Conservation (phyloP, 2,113 vertebrate genomes). For the Spilogale gracilis region DNA sequence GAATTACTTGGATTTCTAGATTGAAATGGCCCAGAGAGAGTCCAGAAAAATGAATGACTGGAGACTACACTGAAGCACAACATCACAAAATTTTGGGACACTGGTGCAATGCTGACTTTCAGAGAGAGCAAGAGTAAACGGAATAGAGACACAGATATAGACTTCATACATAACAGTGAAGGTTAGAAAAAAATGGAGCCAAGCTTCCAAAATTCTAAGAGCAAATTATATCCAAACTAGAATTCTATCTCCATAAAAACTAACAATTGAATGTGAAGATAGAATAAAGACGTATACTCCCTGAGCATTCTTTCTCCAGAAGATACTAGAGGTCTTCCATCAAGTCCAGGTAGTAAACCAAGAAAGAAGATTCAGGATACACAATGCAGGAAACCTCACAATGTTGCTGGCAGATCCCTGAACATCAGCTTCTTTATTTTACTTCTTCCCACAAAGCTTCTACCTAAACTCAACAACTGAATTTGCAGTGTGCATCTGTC, state of each 20-base stretch:
- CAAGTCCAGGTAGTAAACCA: not conserved
- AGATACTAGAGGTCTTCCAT: not conserved
- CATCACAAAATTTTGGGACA: not conserved
- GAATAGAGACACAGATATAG: not conserved
- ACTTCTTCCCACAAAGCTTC: not conserved
- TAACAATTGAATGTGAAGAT: not conserved
- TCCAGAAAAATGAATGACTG: not conserved
- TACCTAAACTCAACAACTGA: not conserved
- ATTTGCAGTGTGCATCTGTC: not conserved
- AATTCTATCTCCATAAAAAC: not conserved
- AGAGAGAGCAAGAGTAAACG: not conserved
- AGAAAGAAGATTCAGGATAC: not conserved
- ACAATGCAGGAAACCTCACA: not conserved
- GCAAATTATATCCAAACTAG: not conserved
- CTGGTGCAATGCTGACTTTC: not conserved
- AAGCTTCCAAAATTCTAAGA: not conserved
- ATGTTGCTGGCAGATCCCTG: not conserved
- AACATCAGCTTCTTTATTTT: not conserved
- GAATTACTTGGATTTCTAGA: not conserved
- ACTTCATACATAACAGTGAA: not conserved
- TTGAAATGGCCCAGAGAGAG: not conserved
- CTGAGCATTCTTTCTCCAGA: not conserved
- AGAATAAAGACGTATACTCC: not conserved
- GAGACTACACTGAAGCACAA: not conserved
- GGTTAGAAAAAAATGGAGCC: not conserved